These are phyloP conservation scores for Agrypnus murinus DNA, from an alignment of 2,888 invertebrate genomes.

Conservation along the genomic window DNA sequence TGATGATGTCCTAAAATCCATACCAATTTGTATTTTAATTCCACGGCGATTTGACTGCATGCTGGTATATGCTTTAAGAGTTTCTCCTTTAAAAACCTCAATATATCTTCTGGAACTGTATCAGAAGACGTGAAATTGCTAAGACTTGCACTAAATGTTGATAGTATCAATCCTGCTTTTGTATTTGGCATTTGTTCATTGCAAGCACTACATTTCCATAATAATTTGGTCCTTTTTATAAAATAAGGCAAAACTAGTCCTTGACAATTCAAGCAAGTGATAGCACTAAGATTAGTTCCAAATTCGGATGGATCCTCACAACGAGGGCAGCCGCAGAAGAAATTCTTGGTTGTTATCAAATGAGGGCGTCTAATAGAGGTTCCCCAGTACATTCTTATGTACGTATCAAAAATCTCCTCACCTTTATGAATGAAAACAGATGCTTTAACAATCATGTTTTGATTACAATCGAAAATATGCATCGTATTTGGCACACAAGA, in stretches of 20 bases:
- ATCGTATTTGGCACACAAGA: conserved; percentile 80
- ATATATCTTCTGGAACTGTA: conserved; percentile 73
- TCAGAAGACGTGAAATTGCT: conserved; percentile 72
- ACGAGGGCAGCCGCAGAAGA: conserved; percentile 78
- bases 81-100: conserved; percentile 74
- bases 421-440: conserved; percentile 75
- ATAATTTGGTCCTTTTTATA: conserved; percentile 71
- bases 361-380: conserved; percentile 78
- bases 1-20: conserved; percentile 77
- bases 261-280: conserved; percentile 70
- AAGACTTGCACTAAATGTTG: conserved; percentile 75
- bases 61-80: conserved; percentile 74
- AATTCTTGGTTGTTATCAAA: conserved; percentile 80
- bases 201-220: conserved; percentile 78
- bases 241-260: conserved; percentile 76
- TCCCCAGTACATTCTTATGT: conserved; percentile 80
- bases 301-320: conserved; percentile 81
- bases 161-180: conserved; percentile 73
- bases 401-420: conserved; percentile 79
- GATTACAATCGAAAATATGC: conserved; percentile 75
- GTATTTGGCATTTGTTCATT: conserved; percentile 70
- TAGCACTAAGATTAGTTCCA: conserved; percentile 69
- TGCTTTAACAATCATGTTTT: conserved; percentile 77
- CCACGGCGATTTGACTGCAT: conserved; percentile 77
- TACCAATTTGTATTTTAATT: conserved; percentile 78